Conservation (phyloP, 2,113 vertebrate species). For the Etheostoma spectabile region DNA sequence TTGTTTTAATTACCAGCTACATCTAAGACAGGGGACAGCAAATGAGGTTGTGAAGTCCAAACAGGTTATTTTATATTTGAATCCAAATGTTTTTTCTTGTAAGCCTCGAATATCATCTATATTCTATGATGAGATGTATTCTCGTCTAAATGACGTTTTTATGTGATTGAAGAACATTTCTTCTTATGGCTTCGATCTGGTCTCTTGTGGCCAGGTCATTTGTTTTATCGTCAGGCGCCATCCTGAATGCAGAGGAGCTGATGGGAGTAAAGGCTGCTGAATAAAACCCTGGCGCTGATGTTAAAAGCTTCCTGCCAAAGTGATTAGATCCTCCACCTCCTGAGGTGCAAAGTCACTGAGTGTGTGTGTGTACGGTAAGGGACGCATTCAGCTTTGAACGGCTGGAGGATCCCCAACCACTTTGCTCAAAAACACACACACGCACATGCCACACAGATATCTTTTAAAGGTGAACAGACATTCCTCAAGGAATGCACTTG, state of each 20-base stretch:
- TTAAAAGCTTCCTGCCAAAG: constrained; percentile 75
- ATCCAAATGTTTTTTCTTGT: not conserved
- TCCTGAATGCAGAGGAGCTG: constrained; percentile 21
- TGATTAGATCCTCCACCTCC: constrained; percentile 68
- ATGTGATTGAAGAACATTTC: constrained; percentile 18
- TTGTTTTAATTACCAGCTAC: constrained; percentile 38
- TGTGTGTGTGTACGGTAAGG: constrained; percentile 1
- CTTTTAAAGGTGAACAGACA: constrained; percentile 45
- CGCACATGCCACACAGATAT: not conserved
- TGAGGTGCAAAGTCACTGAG: constrained; percentile 49
- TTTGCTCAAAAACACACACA: constrained; percentile 18
- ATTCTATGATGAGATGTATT: not conserved
- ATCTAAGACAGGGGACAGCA: not conserved
- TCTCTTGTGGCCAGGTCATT: constrained; percentile 24
- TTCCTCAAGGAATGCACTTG: constrained; percentile 48
- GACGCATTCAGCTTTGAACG: constrained; percentile 47
- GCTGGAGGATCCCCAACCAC: constrained; percentile 49
- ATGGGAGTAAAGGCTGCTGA: constrained; percentile 54
- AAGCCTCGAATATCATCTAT: not conserved
- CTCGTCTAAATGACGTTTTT: constrained; percentile 23
- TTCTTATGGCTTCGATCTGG: not conserved
- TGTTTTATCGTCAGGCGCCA: constrained; percentile 43
- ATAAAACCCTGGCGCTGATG: constrained; percentile 59
- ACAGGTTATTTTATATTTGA: constrained; percentile 2
- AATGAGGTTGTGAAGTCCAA: not conserved